Base-by-base conservation (phyloP, 2,113 vertebrate genomes). In the Ophthalmolycus amberensis region DNA sequence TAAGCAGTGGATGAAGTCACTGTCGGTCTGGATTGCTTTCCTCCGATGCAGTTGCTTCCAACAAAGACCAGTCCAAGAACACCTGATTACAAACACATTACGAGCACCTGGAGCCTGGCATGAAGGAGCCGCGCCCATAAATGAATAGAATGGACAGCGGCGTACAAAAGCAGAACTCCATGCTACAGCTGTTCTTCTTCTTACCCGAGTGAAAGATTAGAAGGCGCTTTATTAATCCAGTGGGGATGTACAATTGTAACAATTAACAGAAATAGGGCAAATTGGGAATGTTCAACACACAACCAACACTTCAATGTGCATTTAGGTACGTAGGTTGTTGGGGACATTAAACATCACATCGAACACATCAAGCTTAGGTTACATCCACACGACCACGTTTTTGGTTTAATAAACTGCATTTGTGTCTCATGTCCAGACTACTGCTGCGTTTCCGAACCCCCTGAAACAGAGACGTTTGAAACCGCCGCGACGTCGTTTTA, bases 81-180 rank as follows among this genome's bases (percentile, higher is more conserved):
- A 68, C 14, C 8, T 64, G 71, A 75, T 70, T 40, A 27, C 66
- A 59, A 16, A 44, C 40, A 42, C 50, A 76, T 71, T 34, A 25
- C 16, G 29, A 58, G 54, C 76, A 58, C 29, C 59, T 74, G 70
- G 37, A 62, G 63, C 50, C n/a, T 46, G 50, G 29, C 54, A 16
- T 70, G 11, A 16, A 27, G 14, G 37, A 40, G n/a, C 9, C 9
- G 20, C 40, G 20, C 56, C 27, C 27, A 22, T 9, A 1, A 29
- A 27, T 16, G 20, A 52, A 16, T 11, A 20, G 37, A 15, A 71
- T n/a, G 6, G 7, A 25, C 48, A 63, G 14, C 1, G 14, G 1
- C 4, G 18, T 8, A 20, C 32, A 63, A 62, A 66, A n/a, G 22
- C 15, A 4, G 16, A 75, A 44, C 32, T 44, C 9, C 15, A 2